phyloP scores from a whole-genome alignment of 2,797 vertebrate genomes.

The Danio jaintianensis region DNA sequence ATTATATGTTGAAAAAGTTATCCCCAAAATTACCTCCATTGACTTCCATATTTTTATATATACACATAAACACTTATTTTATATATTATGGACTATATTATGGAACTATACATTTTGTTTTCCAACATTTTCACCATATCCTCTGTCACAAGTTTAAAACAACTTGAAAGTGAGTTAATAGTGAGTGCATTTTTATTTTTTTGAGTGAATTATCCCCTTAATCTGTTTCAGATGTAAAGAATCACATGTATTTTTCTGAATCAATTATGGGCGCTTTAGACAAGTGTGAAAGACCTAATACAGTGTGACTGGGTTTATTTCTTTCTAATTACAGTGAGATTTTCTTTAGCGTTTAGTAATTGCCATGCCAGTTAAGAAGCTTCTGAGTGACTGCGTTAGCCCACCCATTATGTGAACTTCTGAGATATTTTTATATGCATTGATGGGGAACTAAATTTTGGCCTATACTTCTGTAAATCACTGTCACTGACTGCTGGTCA shows the following conservation, averaged over 20 bases:
- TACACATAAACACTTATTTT: too few relatives aligned
- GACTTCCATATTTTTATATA: too few relatives aligned
- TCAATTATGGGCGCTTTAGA: background rate
- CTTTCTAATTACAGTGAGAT: slow-evolving; percentile 5
- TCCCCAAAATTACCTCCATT: too few relatives aligned
- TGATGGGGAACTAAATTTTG: background rate
- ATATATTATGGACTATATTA: too few relatives aligned
- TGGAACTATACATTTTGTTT: too few relatives aligned
- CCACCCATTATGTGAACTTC: slow-evolving; percentile 33
- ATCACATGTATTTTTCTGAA: slow-evolving; percentile 7
- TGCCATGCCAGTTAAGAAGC: slow-evolving; percentile 27
- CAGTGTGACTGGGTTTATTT: slow-evolving; percentile 10
- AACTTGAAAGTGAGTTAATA: too few relatives aligned
- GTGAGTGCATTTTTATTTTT: background rate
- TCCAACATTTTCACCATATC: too few relatives aligned
- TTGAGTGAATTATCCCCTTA: background rate
- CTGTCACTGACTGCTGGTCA: background rate
- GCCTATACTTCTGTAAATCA: background rate
- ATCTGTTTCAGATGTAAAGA: slow-evolving; percentile 16
- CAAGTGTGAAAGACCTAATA: background rate
- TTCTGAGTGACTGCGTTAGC: slow-evolving; percentile 28
- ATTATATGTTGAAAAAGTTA: too few relatives aligned
- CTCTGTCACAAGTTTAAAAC: too few relatives aligned
- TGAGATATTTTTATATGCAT: background rate
- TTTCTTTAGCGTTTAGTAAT: slow-evolving; percentile 20